Evolutionary conservation across 2,888 invertebrate genomes (phyloP).

Genomic region (Protonemura montana): DNA sequence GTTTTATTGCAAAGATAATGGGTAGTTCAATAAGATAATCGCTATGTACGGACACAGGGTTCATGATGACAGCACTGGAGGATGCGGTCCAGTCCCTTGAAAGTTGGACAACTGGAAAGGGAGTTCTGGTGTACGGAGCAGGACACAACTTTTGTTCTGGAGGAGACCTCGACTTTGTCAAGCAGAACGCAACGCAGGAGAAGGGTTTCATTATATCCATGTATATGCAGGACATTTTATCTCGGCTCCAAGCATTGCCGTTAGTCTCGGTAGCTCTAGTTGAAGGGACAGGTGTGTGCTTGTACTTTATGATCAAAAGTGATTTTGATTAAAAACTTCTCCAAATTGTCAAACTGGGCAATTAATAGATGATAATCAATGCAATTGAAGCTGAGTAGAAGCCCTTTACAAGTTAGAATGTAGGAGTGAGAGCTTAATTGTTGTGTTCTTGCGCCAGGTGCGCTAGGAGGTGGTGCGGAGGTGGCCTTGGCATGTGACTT

Average conservation of each 20-base stretch:
- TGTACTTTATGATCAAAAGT: not conserved
- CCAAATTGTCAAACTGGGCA: too few species aligned
- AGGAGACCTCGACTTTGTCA: slow-evolving; percentile 60
- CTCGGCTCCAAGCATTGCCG: slow-evolving; percentile 59
- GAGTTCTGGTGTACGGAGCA: slow-evolving; percentile 59
- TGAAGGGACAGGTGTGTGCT: slow-evolving; percentile 56
- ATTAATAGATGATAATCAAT: too few species aligned
- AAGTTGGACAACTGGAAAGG: slow-evolving; percentile 59
- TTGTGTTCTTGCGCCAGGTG: slow-evolving; percentile 51
- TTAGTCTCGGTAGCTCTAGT: slow-evolving; percentile 61
- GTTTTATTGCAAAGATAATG: too few species aligned
- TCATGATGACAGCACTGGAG: slow-evolving; percentile 64
- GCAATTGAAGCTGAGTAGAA: too few species aligned
- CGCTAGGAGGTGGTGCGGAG: slow-evolving; percentile 66
- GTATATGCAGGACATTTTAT: slow-evolving; percentile 60
- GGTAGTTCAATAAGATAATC: too few species aligned
- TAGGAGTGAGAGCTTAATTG: too few species aligned
- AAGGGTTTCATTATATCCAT: slow-evolving; percentile 59
- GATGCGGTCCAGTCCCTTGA: slow-evolving; percentile 59
- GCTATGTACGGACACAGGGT: slow-evolving; percentile 56
- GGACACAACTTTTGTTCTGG: slow-evolving; percentile 64
- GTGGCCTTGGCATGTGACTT: slow-evolving; percentile 62
- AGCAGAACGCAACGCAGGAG: slow-evolving; percentile 54
- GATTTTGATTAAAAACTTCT: too few species aligned
- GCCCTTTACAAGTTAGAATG: too few species aligned